Conservation (phyloP, 2,888 invertebrate genomes). For the Aphidius colemani region DNA sequence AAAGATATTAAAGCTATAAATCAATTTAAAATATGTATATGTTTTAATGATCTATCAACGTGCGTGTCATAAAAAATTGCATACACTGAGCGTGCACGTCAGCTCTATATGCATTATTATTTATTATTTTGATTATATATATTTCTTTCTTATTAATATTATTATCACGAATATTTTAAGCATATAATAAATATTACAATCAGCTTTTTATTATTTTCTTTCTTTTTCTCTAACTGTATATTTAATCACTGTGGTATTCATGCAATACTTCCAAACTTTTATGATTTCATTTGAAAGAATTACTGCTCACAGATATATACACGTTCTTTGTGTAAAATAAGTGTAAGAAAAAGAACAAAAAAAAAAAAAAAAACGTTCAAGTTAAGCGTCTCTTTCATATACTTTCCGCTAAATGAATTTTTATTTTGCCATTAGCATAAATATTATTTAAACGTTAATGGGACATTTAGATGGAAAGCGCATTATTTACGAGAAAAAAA, state of each 20-base stretch:
- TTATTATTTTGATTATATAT: neutral
- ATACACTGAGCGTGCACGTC: too few relatives aligned
- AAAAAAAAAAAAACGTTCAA: conserved; percentile 9
- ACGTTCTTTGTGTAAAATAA: neutral
- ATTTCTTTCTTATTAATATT: neutral
- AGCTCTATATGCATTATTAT: too few relatives aligned
- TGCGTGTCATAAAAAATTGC: too few relatives aligned
- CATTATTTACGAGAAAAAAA: conserved; percentile 33
- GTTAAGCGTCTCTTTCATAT: conserved; percentile 8
- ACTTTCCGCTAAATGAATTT: conserved; percentile 39
- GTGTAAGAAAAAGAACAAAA: conserved; percentile 11
- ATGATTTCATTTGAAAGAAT: conserved; percentile 39
- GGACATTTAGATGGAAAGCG: conserved; percentile 38
- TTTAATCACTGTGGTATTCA: conserved; percentile 13
- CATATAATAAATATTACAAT: conserved; percentile 3
- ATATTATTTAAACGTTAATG: conserved; percentile 40
- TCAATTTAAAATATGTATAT: too few relatives aligned
- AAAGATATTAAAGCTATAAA: too few relatives aligned
- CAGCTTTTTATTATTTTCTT: conserved; percentile 6
- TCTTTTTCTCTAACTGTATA: conserved; percentile 1
- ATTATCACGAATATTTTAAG: too few relatives aligned
- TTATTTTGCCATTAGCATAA: conserved; percentile 39
- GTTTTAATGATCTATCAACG: too few relatives aligned
- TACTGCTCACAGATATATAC: conserved; percentile 23
- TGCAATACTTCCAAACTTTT: conserved; percentile 23